Base-by-base conservation (phyloP, 2,888 invertebrate genomes). In the Napeogenes sylphis region DNA sequence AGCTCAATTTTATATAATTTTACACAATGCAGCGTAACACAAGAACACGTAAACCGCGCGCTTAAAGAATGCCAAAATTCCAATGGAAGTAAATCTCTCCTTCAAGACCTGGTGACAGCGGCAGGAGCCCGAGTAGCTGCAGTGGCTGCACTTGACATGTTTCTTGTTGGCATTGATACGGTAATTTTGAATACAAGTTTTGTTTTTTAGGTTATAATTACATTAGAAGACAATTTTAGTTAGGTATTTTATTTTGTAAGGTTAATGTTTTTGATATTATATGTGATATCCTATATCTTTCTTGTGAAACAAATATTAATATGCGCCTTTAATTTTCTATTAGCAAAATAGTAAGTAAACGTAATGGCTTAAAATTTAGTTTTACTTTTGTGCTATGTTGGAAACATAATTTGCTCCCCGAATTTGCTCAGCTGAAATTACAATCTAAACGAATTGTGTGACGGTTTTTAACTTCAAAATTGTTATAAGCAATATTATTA, bases 121-220 rank as follows among this genome's bases (percentile, higher is more conserved):
- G 90, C 90, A 0, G 92, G 94, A 10, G 88, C 92, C 0, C 91
- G 93, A 72, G 92, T 92, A 0, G 93, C 95, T 0, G 92, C 92
- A n/a, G 92, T 94, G 46, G 92, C 95, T 4, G 93, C 95, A 0
- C 81, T 95, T 4, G 95, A 96, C 70, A 90, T 96, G 80, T 95
- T 95, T 77, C 85, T 94, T 8, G 96, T 96, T 45, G 95, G 95
- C n/a, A 93, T 96, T 55, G 95, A 95, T 71, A 95, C 96, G 74
- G 95, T 94, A 78, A 77, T 85, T 51, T 51, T 21, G 8, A 30
- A 42, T 42, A 42, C 21, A 21, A 21, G 21, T 21, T 21, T 1
- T 21, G 1, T 21, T 21, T 21, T 21, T 21, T 21, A 21, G 42
- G 10, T 10, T 2, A 42, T 42, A 42, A 12, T 10, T 42, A 10